A percentile compares a stretch with the other conserved stretches of the same genome.
These are phyloP conservation scores for Coenonympha arcania DNA, from an alignment of 2,888 invertebrate species.

Conservation along the genomic window DNA sequence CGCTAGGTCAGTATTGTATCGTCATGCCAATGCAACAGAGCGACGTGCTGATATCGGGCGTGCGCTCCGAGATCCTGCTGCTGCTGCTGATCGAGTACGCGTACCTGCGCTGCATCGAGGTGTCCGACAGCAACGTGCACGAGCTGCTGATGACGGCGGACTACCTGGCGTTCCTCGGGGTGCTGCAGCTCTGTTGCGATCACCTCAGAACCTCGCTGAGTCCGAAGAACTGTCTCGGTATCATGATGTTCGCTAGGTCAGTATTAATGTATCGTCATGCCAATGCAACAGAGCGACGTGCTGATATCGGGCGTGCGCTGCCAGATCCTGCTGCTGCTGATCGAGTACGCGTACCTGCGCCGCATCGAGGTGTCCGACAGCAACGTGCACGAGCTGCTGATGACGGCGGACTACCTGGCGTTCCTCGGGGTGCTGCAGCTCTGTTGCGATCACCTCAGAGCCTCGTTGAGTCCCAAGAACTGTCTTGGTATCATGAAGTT, in stretches of 20 bases:
- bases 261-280: not conserved
- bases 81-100: constrained; percentile 88
- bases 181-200: constrained; percentile 85
- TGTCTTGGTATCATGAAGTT: constrained; percentile 89
- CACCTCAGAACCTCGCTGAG: constrained; percentile 80
- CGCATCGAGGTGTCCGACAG: constrained; percentile 81
- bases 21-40: constrained; percentile 76
- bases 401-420: constrained; percentile 91
- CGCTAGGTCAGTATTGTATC: constrained; percentile 72
- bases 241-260: constrained; percentile 89
- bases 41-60: constrained; percentile 83
- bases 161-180: constrained; percentile 87
- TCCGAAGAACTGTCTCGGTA: constrained; percentile 86
- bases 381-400: constrained; percentile 87
- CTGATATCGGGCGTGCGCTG: constrained; percentile 84
- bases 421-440: constrained; percentile 85
- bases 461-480: constrained; percentile 81
- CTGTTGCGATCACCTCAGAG: constrained; percentile 84
- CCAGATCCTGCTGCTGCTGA: constrained; percentile 82
- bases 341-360: constrained; percentile 89
- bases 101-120: constrained; percentile 83
- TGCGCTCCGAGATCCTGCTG: constrained; percentile 83
- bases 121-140: constrained; percentile 85
- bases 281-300: constrained; percentile 82
- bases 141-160: constrained; percentile 89